These are phyloP conservation scores for Trachelipus rathkii DNA, from an alignment of 1,140 invertebrate genomes.

Conservation along the genomic window DNA sequence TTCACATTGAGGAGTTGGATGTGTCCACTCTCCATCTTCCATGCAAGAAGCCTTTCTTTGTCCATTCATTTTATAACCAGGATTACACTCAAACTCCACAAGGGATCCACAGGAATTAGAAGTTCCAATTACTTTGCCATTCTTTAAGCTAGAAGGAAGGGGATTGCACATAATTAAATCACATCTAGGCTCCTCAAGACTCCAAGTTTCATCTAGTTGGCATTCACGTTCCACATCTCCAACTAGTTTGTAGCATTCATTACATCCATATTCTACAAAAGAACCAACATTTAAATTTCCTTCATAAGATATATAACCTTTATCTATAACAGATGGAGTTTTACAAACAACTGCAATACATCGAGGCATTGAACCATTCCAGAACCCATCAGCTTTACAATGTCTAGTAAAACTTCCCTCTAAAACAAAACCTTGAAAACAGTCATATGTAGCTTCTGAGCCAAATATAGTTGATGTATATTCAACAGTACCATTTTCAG, in stretches of 20 bases:
- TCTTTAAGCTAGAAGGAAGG: constrained; percentile 30
- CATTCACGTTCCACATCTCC: constrained; percentile 49
- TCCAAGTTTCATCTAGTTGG: constrained; percentile 51
- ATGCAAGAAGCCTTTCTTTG: constrained; percentile 34
- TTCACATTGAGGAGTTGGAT: constrained; percentile 35
- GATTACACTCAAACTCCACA: constrained; percentile 39
- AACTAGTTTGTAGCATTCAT: constrained; percentile 49
- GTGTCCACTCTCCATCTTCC: constrained; percentile 38
- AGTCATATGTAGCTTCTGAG: constrained; percentile 36
- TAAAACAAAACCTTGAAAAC: constrained; percentile 42
- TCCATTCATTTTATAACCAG: constrained; percentile 38
- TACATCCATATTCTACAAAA: constrained; percentile 49
- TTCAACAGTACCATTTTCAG: constrained; percentile 38
- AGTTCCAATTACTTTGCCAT: constrained; percentile 40
- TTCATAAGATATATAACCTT: constrained; percentile 41
- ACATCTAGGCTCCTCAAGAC: constrained; percentile 41
- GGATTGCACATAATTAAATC: constrained; percentile 37
- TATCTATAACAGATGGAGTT: constrained; percentile 46
- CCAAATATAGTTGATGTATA: constrained; percentile 36
- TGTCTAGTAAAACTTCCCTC: constrained; percentile 35
- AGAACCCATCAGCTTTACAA: constrained; percentile 37
- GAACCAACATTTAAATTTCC: constrained; percentile 41
- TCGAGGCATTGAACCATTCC: constrained; percentile 46
- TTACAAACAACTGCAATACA: constrained; percentile 46
- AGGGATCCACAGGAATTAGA: constrained; percentile 41